Conservation (phyloP, 1,140 invertebrate genomes). For the Halictus rubicundus region DNA sequence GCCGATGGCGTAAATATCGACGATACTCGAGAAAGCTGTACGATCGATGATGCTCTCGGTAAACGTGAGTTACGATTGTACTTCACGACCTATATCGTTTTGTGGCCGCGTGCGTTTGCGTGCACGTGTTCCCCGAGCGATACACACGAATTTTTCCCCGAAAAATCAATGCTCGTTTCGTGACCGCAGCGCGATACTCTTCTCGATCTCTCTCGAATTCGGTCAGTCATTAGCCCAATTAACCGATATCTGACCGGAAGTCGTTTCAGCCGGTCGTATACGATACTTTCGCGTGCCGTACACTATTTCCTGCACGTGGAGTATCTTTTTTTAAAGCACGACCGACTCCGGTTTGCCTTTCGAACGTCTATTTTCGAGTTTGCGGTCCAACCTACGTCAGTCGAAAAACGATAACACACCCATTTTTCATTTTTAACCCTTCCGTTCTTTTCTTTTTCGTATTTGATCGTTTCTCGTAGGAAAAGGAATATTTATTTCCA, state of each 20-base stretch:
- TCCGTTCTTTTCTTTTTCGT: too few relatives aligned
- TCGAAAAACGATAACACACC: too few relatives aligned
- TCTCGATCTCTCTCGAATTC: slow-evolving; percentile 27
- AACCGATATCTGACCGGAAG: slow-evolving; percentile 41
- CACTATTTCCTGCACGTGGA: slow-evolving; percentile 41
- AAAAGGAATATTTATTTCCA: too few relatives aligned
- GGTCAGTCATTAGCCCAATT: slow-evolving; percentile 61
- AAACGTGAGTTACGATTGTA: slow-evolving; percentile 49
- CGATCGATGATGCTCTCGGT: slow-evolving; percentile 41
- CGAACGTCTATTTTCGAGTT: too few relatives aligned
- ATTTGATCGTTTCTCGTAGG: too few relatives aligned
- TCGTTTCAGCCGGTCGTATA: slow-evolving; percentile 35
- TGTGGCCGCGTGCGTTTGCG: not conserved
- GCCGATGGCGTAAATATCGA: slow-evolving; percentile 30
- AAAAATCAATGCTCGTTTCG: not conserved
- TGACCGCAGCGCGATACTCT: not conserved
- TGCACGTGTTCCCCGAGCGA: too few relatives aligned
- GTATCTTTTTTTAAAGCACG: too few relatives aligned
- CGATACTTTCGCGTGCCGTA: slow-evolving; percentile 52
- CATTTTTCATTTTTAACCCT: too few relatives aligned
- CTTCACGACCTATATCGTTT: not conserved
- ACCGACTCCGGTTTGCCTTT: too few relatives aligned
- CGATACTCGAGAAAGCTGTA: not conserved
- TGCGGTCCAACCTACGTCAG: too few relatives aligned
- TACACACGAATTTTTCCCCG: not conserved